Conservation (phyloP, 2,888 invertebrate species). For the Hoplodrina ambigua region DNA sequence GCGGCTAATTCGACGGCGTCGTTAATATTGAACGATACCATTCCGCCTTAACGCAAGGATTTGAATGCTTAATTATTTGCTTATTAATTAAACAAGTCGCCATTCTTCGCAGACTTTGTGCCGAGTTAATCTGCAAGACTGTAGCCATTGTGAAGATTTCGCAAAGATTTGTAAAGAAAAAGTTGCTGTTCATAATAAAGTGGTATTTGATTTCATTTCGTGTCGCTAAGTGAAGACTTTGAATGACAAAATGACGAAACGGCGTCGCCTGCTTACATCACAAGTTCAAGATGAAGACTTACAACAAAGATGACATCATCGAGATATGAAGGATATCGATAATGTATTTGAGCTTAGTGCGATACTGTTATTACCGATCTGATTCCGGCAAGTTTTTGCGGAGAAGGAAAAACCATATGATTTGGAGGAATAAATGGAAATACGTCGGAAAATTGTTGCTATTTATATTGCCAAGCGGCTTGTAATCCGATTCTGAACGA, state of each 20-base stretch:
- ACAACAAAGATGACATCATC: not conserved
- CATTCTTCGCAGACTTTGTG: slow-evolving; percentile 51
- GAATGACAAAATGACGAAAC: slow-evolving; percentile 1
- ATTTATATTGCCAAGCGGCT: slow-evolving; percentile 31
- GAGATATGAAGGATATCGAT: slow-evolving; percentile 1
- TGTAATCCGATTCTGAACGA: slow-evolving; percentile 42
- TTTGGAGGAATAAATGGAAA: slow-evolving; percentile 47
- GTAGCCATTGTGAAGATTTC: slow-evolving; percentile 41
- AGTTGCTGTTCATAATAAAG: slow-evolving; percentile 47
- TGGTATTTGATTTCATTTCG: slow-evolving; percentile 41
- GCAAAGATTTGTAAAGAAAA: slow-evolving; percentile 35
- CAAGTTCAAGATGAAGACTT: not conserved
- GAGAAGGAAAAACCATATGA: slow-evolving; percentile 30
- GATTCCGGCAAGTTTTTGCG: slow-evolving; percentile 21
- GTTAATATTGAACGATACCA: slow-evolving; percentile 62
- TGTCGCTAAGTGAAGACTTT: slow-evolving; percentile 25
- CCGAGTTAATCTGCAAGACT: slow-evolving; percentile 54
- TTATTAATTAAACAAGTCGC: slow-evolving; percentile 65
- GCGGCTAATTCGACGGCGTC: slow-evolving; percentile 48
- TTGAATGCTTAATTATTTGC: slow-evolving; percentile 67
- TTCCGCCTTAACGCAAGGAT: slow-evolving; percentile 56
- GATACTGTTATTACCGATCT: slow-evolving; percentile 7
- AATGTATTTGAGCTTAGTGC: slow-evolving; percentile 10
- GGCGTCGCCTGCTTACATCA: not conserved
- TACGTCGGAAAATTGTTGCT: slow-evolving; percentile 36